Conservation (phyloP, 2,888 invertebrate genomes). For the Spilarctia lutea region DNA sequence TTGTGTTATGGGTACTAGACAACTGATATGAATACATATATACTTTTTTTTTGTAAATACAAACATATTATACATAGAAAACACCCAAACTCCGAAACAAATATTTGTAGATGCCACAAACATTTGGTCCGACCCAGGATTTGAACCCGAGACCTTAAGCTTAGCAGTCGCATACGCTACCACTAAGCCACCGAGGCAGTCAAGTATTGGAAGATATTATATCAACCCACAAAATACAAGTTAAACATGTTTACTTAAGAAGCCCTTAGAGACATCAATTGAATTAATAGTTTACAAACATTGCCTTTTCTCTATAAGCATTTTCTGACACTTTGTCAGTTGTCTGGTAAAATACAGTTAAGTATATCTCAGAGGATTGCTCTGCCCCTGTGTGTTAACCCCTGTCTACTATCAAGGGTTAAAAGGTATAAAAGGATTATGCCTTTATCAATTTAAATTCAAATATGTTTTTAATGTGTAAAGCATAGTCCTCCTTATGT, state of each 20-base stretch:
- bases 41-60: no score
- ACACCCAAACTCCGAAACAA: no score
- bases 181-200: no score
- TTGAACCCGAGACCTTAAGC: no score
- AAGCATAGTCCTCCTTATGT: not conserved
- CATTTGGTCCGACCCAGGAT: no score
- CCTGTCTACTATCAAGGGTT: not conserved
- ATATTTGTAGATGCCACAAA: no score
- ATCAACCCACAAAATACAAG: not conserved
- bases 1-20: no score
- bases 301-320: not conserved
- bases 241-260: not conserved
- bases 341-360: not conserved
- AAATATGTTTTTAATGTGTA: not conserved
- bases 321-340: not conserved
- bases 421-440: conserved; percentile 1
- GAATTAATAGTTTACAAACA: not conserved
- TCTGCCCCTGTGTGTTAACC: not conserved
- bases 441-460: not conserved
- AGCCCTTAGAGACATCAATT: not conserved
- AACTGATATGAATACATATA: no score
- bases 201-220: not conserved
- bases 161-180: no score
- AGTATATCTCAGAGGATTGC: not conserved
- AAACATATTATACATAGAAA: no score